Evolutionary conservation across 35 echinoderm and acorn worm species (phyloP).

Genomic region (Acanthaster planci): DNA sequence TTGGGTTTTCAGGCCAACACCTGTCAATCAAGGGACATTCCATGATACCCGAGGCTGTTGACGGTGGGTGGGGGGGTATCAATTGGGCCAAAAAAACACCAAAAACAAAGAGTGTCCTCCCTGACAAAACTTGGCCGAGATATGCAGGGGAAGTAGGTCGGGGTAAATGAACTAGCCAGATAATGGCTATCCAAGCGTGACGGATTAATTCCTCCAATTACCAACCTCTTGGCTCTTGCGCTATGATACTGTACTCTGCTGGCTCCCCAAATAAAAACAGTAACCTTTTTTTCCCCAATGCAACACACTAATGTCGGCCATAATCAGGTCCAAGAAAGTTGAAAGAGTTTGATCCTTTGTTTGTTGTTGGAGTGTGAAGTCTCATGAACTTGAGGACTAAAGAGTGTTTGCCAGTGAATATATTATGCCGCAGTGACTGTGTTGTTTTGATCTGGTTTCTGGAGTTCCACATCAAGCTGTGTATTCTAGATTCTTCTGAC

Average conservation of each 20-base stretch:
- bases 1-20: neutral
- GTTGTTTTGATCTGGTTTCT: constrained; percentile 8
- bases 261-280: neutral
- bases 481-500: neutral
- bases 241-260: too few species aligned
- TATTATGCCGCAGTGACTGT: neutral
- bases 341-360: constrained; percentile 19
- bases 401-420: too few species aligned
- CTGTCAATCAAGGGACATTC: constrained; percentile 2
- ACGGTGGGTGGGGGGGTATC: neutral
- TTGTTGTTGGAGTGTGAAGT: neutral
- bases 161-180: neutral
- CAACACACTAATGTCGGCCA: too few species aligned
- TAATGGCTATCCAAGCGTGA: neutral
- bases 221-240: neutral
- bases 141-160: neutral
- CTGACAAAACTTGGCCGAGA: neutral
- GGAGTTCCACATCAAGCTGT: neutral
- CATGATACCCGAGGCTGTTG: neutral
- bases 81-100: neutral
- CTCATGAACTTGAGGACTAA: neutral
- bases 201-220: neutral
- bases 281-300: neutral
- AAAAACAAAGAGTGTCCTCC: constrained; percentile 18
- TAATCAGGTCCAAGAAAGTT: neutral